Base-by-base conservation (phyloP, 1,140 invertebrate genomes). In the Ylistrum balloti region DNA sequence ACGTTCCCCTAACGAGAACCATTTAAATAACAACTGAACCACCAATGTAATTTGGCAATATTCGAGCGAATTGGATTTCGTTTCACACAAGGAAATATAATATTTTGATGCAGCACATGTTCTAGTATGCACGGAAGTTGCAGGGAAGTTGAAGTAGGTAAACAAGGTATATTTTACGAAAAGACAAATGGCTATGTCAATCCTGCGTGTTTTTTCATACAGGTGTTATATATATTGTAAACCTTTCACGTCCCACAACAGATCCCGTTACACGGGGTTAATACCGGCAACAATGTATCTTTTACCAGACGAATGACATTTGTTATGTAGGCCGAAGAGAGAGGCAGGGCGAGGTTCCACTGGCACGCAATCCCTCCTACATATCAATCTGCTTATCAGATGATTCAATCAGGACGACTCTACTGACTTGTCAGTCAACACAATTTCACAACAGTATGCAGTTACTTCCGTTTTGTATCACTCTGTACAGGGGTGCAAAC, bases 231-330 rank as follows among this genome's bases (percentile, higher is more conserved):
- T 28, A 5, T 74, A 74, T 74, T n/a, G 5, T n/a, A 28, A 28
- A 74, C 56, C n/a, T 74, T 28, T 74, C 56, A 74, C 15, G 28
- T 74, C 56, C 28, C n/a, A 11, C 5, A 5, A n/a, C 56, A 74
- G 56, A 74, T 74, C 56, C 28, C 56, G 56, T 74, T 74, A 74
- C 56, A 74, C 56, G 56, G 56, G 56, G 56, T 74, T 74, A 28
- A 74, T 17, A 28, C 22, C 3, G 3, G n/a, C n/a, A 74, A 74
- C 56, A 74, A 74, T 74, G 56, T 74, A 74, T 28, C 20, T 74
- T 74, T 74, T 74, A 74, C 28, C 28, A 11, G 56, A n/a, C 56
- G 22, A n/a, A 0, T n/a, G 56, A 28, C n/a, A 74, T 74, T 74
- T 74, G 1, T 74, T 5, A 74, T 74, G 56, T 28, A 28, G 56